These are phyloP conservation scores for Phyto melanocephala DNA, from an alignment of 2,888 invertebrate genomes.

Conservation along the genomic window DNA sequence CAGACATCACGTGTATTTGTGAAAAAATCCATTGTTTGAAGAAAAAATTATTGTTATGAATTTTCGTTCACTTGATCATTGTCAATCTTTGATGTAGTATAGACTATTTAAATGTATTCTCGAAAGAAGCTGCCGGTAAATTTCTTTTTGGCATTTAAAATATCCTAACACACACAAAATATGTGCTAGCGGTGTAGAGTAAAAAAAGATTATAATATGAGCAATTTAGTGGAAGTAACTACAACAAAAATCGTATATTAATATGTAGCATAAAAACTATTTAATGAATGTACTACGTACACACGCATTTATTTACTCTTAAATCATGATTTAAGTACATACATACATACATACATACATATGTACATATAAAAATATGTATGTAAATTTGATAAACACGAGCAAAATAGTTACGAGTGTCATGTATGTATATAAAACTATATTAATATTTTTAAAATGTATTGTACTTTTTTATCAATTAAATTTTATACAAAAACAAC, in stretches of 20 bases:
- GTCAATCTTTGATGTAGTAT: too few species aligned
- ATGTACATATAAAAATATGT: background rate
- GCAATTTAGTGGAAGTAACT: too few species aligned
- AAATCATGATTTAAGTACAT: background rate
- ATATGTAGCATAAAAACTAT: constrained; percentile 16
- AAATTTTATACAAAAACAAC: constrained; percentile 40
- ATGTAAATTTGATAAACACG: background rate
- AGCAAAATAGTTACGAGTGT: constrained; percentile 27
- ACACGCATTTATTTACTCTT: background rate
- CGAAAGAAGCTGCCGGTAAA: too few species aligned
- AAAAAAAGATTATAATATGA: too few species aligned
- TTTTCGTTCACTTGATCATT: too few species aligned
- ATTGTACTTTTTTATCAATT: constrained; percentile 51
- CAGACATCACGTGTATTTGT: too few species aligned
- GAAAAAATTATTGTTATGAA: too few species aligned
- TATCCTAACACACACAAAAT: too few species aligned
- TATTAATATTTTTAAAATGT: background rate
- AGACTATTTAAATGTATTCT: too few species aligned
- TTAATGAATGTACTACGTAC: constrained; percentile 41
- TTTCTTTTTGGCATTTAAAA: too few species aligned
- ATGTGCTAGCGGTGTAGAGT: too few species aligned
- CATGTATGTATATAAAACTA: constrained; percentile 1
- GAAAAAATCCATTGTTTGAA: too few species aligned
- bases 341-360: background rate
- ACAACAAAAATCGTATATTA: background rate